Base-by-base conservation (phyloP, 2,888 invertebrate species). In the Phaonia tiefii region DNA sequence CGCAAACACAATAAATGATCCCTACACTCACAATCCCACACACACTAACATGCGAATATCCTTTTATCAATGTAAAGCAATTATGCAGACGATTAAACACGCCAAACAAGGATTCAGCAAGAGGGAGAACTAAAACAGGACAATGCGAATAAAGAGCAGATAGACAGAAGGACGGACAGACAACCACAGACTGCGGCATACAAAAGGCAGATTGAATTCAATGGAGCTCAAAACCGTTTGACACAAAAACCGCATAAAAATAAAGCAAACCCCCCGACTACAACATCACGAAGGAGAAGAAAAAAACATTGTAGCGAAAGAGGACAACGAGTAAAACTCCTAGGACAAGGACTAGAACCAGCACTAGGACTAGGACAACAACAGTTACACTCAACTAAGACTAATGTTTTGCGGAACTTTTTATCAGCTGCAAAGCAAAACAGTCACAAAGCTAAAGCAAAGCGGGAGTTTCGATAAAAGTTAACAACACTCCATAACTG, bases 31-130 rank as follows among this genome's bases (percentile, higher is more conserved):
- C 13, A 49, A 49, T 1, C 22, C 51, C 58, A 20, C 31, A 72
- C 63, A 42, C 37, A 46, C 69, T n/a, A 7, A 20, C 46, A 46
- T 31, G 39, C 39, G 80, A 84, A 31, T 8, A 31, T 31, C 31
- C 84, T 84, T 84, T 83, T 80, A 54, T 70, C 39, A 15, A 75
- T 67, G 66, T 72, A 84, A 85, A 83, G 86, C 89, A 89, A 88
- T 88, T 89, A 89, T 86, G 85, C 89, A 89, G 87, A 89, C 88
- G 89, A 89, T 88, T 88, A 88, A 88, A 84, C 89, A 87, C 85
- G 84, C 84, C 82, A 82, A 82, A 79, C 80, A 72, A 83, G 76
- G 73, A 78, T 78, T 31, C 70, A 54, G 54, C 44, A 75, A 75
- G 56, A 74, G 65, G 70, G 31, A 70, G 46, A 72, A 67, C 13